These are phyloP conservation scores for Heliconius congener DNA, from an alignment of 1,140 invertebrate species.

Conservation along the genomic window DNA sequence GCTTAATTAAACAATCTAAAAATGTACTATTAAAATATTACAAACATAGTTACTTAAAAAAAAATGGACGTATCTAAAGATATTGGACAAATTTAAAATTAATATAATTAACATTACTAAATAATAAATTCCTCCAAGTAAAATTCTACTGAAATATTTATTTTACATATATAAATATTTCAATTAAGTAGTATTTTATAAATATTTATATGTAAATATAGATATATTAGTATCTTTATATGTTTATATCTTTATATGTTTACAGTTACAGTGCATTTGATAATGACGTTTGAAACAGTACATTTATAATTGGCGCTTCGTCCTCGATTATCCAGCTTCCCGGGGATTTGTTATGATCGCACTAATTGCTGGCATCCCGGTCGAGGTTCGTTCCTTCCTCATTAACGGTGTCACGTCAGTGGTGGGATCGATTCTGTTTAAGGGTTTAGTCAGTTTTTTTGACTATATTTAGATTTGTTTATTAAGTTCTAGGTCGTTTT, in stretches of 20 bases:
- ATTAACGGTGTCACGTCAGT: slow-evolving; percentile 69
- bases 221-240: neutral
- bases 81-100: too few relatives aligned
- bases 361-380: slow-evolving; percentile 75
- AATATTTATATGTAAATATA: neutral
- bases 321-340: slow-evolving; percentile 72
- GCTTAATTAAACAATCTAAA: too few relatives aligned
- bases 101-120: too few relatives aligned
- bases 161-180: too few relatives aligned
- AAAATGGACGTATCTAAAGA: too few relatives aligned
- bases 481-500: neutral
- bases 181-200: too few relatives aligned
- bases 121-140: too few relatives aligned
- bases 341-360: slow-evolving; percentile 79
- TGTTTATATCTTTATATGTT: neutral
- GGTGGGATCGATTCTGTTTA: slow-evolving; percentile 27
- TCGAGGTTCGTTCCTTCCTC: slow-evolving; percentile 77
- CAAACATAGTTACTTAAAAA: too few relatives aligned
- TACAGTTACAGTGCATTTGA: neutral
- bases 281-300: slow-evolving; percentile 5
- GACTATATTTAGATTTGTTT: neutral
- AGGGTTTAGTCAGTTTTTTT: neutral
- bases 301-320: slow-evolving; percentile 58
- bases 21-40: too few relatives aligned
- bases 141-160: neutral